These are phyloP conservation scores for Limanda limanda DNA, from an alignment of 2,113 vertebrate species.

Conservation along the genomic window DNA sequence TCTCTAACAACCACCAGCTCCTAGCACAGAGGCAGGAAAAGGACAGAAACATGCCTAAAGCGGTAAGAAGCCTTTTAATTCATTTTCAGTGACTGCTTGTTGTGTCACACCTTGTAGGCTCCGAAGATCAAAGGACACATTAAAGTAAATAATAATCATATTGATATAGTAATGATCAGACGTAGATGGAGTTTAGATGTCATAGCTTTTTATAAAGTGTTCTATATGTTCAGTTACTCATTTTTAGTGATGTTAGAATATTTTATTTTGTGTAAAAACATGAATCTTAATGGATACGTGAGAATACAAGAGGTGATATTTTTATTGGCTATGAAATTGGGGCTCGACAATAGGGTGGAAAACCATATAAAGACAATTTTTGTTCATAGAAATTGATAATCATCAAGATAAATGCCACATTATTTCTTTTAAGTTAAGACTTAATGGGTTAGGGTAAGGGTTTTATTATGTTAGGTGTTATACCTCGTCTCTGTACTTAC, in stretches of 20 bases:
- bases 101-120: background rate
- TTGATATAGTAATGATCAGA: background rate
- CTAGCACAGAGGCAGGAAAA: slow-evolving; percentile 41
- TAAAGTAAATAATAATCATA: background rate
- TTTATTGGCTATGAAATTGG: background rate
- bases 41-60: slow-evolving; percentile 87
- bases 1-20: slow-evolving; percentile 2
- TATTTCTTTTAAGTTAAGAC: no score
- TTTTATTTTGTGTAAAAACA: background rate
- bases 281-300: background rate
- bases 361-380: no score
- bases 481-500: no score
- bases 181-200: no score
- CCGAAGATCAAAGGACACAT: background rate
- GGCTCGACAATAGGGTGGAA: no score
- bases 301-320: background rate
- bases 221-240: no score
- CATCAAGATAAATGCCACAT: no score
- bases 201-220: no score
- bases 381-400: no score
- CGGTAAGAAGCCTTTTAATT: slow-evolving; percentile 77
- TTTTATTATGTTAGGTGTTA: no score
- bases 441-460: no score
- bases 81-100: background rate
- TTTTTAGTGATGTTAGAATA: background rate